These are phyloP conservation scores for Anarrhichthys ocellatus DNA, from an alignment of 2,113 vertebrate genomes.

Conservation along the genomic window DNA sequence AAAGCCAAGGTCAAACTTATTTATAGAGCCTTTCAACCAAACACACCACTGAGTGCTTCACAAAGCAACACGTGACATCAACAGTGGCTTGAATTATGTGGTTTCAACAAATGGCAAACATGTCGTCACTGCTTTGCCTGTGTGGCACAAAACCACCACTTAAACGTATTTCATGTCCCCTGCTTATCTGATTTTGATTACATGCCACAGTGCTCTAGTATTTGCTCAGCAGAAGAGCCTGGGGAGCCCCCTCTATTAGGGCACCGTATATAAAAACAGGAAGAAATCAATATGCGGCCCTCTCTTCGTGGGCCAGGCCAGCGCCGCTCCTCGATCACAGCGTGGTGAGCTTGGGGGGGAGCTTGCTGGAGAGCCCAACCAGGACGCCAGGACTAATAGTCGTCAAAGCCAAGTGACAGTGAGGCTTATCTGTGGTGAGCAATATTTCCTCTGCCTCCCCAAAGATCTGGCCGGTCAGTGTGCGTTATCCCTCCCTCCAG, in stretches of 20 bases:
- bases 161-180: conserved; percentile 35
- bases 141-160: neutral
- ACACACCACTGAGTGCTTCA: conserved; percentile 44
- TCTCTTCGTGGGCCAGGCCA: conserved; percentile 17
- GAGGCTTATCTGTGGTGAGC: conserved; percentile 69
- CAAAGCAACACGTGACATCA: conserved; percentile 43
- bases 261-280: conserved; percentile 55
- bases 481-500: conserved; percentile 60
- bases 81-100: conserved; percentile 21
- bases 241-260: conserved; percentile 54
- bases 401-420: conserved; percentile 74
- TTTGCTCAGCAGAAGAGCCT: conserved; percentile 53
- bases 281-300: conserved; percentile 74
- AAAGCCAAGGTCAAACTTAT: conserved; percentile 60
- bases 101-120: conserved; percentile 40
- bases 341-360: conserved; percentile 16
- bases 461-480: conserved; percentile 70
- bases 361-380: conserved; percentile 34
- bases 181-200: conserved; percentile 38
- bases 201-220: conserved; percentile 45
- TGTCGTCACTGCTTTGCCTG: neutral
- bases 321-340: conserved; percentile 54
- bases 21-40: conserved; percentile 48
- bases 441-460: conserved; percentile 62
- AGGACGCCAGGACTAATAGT: conserved; percentile 64